Evolutionary conservation across 2,888 invertebrate species (phyloP), one percentile per base, ranked within the genome.

Genomic region (Spatulosminthurus flaviceps): DNA sequence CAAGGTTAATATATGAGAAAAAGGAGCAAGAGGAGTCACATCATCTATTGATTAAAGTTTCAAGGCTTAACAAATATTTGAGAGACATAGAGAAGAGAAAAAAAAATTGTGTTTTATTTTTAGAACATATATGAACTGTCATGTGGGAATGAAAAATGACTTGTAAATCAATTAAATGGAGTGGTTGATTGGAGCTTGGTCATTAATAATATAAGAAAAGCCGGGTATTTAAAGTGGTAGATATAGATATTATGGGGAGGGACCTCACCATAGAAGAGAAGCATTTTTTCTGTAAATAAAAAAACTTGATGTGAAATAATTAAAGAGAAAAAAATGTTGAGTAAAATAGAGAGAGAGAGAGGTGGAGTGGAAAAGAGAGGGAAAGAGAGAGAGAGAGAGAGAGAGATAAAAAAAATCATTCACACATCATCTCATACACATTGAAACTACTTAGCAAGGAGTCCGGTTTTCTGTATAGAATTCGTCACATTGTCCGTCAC

Each of bases 371-470:
- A 13, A 41, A 34, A 29, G 69, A 29, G 29, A 67, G 41, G 70
- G 70, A 41, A 70, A 70, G 24, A 34, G 13, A 13, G n/a, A 4
- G 13, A 21, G n/a, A 13, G 9, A 21, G n/a, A 22, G 22, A 61
- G n/a, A 7, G 22, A 26, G 24, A 64, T 22, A 26, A 16, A 21
- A 24, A n/a, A 71, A 71, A 42, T 42, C 71, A 71, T 42, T 42
- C 71, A 73, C 51, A 43, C 73, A 42, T 22, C 34, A 74, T 61
- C 28, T 21, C 61, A 74, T 74, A 69, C 69, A 71, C n/a, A 71
- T 75, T 41, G 76, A 76, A 67, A 76, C 76, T 76, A 76, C 76
- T n/a, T 66, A 69, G 76, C 67, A 67, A 67, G 76, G 76, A 76
- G 76, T 67, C 69, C 22, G 76, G 67, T 67, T 51, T 43, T 76